phyloP scores from a whole-genome alignment of 2,113 vertebrate species.

The Ochotona princeps region DNA sequence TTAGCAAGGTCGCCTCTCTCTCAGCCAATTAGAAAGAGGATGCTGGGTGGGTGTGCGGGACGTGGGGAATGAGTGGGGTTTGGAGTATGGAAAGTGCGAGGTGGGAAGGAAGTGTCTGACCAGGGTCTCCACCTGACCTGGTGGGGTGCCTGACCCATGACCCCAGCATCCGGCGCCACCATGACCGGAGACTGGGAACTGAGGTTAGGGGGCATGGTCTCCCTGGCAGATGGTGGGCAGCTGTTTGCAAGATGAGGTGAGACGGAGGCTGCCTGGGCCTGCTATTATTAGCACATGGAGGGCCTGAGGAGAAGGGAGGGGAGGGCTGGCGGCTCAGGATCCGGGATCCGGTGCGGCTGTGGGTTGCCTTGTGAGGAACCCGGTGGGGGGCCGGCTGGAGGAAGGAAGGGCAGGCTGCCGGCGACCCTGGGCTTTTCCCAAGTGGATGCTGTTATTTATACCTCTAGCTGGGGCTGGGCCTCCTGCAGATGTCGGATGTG shows the following conservation, averaged over 20 bases:
- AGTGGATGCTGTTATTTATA: conserved; percentile 16
- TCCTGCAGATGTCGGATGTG: background rate
- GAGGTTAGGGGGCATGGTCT: background rate
- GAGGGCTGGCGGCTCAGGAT: background rate
- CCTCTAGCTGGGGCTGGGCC: background rate
- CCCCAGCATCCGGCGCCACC: rapidly evolving
- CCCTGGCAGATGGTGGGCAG: background rate
- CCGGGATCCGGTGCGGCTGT: background rate
- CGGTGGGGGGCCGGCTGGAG: background rate
- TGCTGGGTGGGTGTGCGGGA: too few relatives aligned
- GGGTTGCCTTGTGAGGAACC: background rate
- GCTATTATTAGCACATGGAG: background rate
- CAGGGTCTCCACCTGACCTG: background rate
- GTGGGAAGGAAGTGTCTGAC: background rate
- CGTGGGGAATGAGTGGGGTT: background rate
- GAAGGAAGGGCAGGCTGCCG: conserved; percentile 10
- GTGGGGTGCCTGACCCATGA: background rate
- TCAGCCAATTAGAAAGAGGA: background rate
- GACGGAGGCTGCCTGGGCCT: background rate
- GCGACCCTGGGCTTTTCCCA: background rate
- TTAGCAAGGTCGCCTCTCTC: background rate
- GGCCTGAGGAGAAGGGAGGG: background rate
- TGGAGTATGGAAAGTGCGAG: background rate
- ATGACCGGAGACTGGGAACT: rapidly evolving
- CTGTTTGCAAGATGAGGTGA: background rate